Evolutionary conservation across 1,140 invertebrate genomes (phyloP).

Genomic region (Macrocentrus cingulum): DNA sequence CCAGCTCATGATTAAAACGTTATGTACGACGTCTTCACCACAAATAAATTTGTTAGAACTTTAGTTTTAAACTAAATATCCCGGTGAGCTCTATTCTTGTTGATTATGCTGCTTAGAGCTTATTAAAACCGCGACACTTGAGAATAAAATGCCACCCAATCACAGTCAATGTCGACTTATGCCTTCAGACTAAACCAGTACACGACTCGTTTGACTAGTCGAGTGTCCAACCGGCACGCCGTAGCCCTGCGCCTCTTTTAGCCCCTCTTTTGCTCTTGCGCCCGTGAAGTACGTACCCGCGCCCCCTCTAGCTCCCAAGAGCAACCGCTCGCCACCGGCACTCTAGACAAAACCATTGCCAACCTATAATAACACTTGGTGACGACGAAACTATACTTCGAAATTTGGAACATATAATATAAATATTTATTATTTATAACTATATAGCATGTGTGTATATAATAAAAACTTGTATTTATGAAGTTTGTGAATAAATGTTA

Average conservation of each 20-base stretch:
- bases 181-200: neutral
- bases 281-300: neutral
- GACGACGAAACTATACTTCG: neutral
- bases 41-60: too few relatives aligned
- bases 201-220: slow-evolving; percentile 4
- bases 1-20: slow-evolving; percentile 80
- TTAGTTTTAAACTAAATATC: slow-evolving; percentile 21
- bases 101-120: neutral
- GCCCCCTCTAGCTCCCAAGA: neutral
- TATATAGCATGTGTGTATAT: too few relatives aligned
- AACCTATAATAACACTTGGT: neutral
- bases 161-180: neutral
- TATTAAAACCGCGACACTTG: neutral
- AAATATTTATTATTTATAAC: too few relatives aligned
- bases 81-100: neutral
- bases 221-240: neutral
- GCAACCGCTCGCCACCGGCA: neutral
- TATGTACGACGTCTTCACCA: slow-evolving; percentile 11
- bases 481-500: too few relatives aligned
- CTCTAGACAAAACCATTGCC: neutral
- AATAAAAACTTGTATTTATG: too few relatives aligned
- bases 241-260: neutral
- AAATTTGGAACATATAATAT: neutral
- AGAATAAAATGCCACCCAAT: neutral
- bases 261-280: neutral